These are phyloP conservation scores for Drosophila jambulina DNA, from an alignment of 1,140 invertebrate genomes.

Conservation along the genomic window DNA sequence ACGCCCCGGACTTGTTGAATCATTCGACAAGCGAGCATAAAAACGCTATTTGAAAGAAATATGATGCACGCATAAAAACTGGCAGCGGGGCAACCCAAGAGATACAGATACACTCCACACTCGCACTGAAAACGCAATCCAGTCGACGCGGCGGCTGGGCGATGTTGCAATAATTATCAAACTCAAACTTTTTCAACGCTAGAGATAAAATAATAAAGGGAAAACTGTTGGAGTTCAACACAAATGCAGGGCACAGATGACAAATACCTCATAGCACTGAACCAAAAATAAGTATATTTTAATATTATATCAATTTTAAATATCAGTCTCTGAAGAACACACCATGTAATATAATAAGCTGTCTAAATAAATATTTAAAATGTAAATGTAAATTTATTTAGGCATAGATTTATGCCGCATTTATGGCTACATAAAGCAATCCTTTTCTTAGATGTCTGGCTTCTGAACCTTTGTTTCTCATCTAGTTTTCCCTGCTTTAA, in stretches of 20 bases:
- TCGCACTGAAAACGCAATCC: slow-evolving; percentile 31
- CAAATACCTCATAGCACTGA: background rate
- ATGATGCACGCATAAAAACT: slow-evolving; percentile 44
- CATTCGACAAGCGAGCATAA: slow-evolving; percentile 60
- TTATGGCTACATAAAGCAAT: background rate
- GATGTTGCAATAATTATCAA: slow-evolving; percentile 72
- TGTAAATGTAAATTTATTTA: too few species aligned
- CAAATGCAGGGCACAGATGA: slow-evolving; percentile 17
- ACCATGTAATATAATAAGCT: too few species aligned
- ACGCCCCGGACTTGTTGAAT: slow-evolving; percentile 63
- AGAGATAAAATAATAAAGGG: background rate
- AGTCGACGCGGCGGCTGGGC: slow-evolving; percentile 18
- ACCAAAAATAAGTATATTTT: too few species aligned
- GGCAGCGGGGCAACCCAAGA: slow-evolving; percentile 7
- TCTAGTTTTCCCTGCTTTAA: background rate
- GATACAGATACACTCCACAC: slow-evolving; percentile 29
- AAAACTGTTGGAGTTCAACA: slow-evolving; percentile 50
- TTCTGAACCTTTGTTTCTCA: background rate
- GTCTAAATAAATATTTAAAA: too few species aligned
- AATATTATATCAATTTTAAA: background rate
- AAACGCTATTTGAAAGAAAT: slow-evolving; percentile 59
- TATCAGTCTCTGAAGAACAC: too few species aligned
- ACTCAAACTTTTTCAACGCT: slow-evolving; percentile 2
- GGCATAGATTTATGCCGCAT: too few species aligned
- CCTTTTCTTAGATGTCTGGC: background rate